Percentiles rank a stretch among this genome's conserved stretches.
Conservation (phyloP, 2,888 invertebrate species). For the Omphaloscelis lunosa region DNA sequence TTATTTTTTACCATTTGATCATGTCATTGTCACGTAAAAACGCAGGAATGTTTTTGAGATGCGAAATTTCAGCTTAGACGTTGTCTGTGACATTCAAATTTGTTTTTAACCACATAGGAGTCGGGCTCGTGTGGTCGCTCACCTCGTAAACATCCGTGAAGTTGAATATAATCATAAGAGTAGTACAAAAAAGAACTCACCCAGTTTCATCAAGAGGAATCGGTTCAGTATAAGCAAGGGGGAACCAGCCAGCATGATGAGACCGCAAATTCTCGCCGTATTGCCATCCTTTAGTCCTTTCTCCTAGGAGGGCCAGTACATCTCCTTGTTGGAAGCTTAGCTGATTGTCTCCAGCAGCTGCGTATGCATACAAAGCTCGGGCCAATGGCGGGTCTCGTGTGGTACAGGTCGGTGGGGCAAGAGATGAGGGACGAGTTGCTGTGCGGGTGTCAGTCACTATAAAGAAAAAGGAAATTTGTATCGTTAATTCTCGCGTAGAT, state of each 20-base stretch:
- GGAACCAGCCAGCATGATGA: conserved; percentile 98
- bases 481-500: not conserved
- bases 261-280: conserved; percentile 98
- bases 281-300: conserved; percentile 98
- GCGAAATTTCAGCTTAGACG: not conserved
- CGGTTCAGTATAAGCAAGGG: conserved; percentile 97
- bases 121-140: too few species aligned
- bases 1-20: not conserved
- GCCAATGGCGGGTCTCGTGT: conserved; percentile 94
- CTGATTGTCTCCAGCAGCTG: conserved; percentile 97
- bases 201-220: conserved; percentile 92
- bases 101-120: not conserved
- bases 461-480: not conserved
- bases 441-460: conserved; percentile 82
- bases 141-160: not conserved
- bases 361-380: conserved; percentile 96
- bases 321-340: conserved; percentile 98
- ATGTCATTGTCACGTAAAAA: not conserved
- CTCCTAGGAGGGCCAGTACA: conserved; percentile 96
- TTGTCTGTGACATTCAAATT: not conserved
- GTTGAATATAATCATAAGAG: not conserved
- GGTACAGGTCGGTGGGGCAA: conserved; percentile 91
- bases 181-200: conserved; percentile 81
- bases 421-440: conserved; percentile 92
- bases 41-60: not conserved